phyloP scores from a whole-genome alignment of 2,888 invertebrate genomes.

The Hemaris fuciformis region DNA sequence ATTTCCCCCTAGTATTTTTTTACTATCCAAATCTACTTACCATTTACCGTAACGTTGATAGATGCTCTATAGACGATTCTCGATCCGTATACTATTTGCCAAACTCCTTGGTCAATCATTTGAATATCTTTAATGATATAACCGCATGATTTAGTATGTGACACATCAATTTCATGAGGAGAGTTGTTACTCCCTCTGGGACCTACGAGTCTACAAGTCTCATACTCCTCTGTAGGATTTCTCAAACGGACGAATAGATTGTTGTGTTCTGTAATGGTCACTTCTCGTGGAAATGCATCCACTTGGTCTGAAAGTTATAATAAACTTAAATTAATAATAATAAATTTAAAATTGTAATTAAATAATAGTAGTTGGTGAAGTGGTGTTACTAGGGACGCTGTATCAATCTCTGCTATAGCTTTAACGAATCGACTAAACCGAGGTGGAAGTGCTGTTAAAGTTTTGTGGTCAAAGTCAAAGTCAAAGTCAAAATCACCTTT shows the following conservation, averaged over 20 bases:
- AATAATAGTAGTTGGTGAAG: no score
- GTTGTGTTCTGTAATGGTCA: conserved; percentile 46
- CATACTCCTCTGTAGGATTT: conserved; percentile 33
- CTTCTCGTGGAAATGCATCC: conserved; percentile 35
- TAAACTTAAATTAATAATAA: not conserved
- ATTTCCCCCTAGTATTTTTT: not conserved
- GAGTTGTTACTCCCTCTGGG: conserved; percentile 33
- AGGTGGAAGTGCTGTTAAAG: no score
- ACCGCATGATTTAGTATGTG: conserved; percentile 43
- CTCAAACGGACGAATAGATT: conserved; percentile 52
- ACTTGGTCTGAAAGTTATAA: conserved; percentile 45
- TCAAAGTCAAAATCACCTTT: no score
- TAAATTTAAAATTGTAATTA: no score
- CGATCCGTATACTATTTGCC: conserved; percentile 57
- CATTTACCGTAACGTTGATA: conserved; percentile 45
- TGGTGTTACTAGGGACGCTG: no score
- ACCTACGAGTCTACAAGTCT: conserved; percentile 51
- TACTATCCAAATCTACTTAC: conserved; percentile 34
- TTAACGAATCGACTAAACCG: no score
- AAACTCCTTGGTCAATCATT: conserved; percentile 41
- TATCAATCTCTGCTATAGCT: no score
- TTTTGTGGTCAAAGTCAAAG: no score
- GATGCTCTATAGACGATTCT: conserved; percentile 44
- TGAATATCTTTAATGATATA: conserved; percentile 44
- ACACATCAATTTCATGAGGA: conserved; percentile 31